Percentiles rank a stretch among this genome's conserved stretches.
Evolutionary conservation across 2,797 vertebrate species (phyloP).

Genomic region (Notoglanidium macrostoma): DNA sequence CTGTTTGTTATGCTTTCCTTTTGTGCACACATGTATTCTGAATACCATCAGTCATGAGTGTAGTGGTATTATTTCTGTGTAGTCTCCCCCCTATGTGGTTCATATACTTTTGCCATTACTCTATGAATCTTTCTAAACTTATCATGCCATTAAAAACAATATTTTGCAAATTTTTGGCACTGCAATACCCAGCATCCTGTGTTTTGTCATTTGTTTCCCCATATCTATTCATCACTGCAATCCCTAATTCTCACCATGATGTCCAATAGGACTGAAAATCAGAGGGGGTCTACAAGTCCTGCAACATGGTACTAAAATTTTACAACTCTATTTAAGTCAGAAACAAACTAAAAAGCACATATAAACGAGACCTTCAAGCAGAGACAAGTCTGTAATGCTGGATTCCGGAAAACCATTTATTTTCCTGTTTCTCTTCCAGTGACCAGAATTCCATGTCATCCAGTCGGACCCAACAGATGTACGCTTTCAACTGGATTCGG

Average conservation of each 20-base stretch:
- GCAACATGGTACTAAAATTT: constrained; percentile 80
- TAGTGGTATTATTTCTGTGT: constrained; percentile 52
- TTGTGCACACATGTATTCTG: neutral
- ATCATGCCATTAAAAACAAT: constrained; percentile 44
- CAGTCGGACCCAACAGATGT: constrained; percentile 97
- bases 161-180: constrained; percentile 63
- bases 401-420: constrained; percentile 47
- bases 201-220: constrained; percentile 79
- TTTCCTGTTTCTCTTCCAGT: constrained; percentile 66
- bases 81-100: constrained; percentile 4
- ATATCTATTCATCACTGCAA: constrained; percentile 77
- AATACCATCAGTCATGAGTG: neutral
- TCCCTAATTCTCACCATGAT: constrained; percentile 75
- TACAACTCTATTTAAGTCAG: constrained; percentile 64
- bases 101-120: constrained; percentile 24
- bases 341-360: constrained; percentile 38
- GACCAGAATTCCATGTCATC: constrained; percentile 97
- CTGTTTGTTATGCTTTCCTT: constrained; percentile 6
- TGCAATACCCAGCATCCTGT: constrained; percentile 67
- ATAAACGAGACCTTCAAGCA: constrained; percentile 42
- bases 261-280: constrained; percentile 77
- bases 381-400: constrained; percentile 27
- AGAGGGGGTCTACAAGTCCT: constrained; percentile 79
- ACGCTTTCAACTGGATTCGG: constrained; percentile 98
- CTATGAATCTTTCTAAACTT: constrained; percentile 10